Conservation (phyloP, 2,797 vertebrate species). For the Rhinatrema bivittatum region DNA sequence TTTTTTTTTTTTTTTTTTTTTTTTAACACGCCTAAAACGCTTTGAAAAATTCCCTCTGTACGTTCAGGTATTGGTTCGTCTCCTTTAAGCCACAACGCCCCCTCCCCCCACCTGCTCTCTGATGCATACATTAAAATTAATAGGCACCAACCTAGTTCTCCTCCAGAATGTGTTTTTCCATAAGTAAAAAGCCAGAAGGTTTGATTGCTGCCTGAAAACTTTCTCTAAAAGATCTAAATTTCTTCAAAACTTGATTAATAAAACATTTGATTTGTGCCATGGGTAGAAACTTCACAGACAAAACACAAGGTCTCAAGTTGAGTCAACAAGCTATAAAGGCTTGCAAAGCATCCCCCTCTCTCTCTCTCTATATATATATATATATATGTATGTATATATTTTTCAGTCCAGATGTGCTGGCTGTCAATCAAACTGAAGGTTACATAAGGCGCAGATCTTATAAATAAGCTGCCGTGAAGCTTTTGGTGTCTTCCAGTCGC, state of each 20-base stretch:
- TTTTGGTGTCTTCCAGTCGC: slow-evolving; percentile 16
- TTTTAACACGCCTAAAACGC: too few relatives aligned
- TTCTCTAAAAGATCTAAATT: background rate
- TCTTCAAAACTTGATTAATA: background rate
- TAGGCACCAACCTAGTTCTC: background rate
- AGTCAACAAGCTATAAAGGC: background rate
- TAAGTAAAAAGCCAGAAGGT: background rate
- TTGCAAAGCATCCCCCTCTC: background rate
- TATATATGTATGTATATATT: background rate
- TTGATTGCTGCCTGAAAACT: background rate
- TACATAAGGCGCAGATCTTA: slow-evolving; percentile 7
- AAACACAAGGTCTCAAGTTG: background rate
- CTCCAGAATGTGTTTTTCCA: background rate
- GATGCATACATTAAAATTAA: background rate
- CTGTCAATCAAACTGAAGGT: slow-evolving; percentile 8
- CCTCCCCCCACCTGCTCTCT: too few relatives aligned
- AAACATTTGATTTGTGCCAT: background rate
- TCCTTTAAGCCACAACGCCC: too few relatives aligned
- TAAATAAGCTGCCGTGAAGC: slow-evolving; percentile 8
- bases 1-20: too few relatives aligned
- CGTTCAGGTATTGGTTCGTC: too few relatives aligned
- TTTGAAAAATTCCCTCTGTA: too few relatives aligned
- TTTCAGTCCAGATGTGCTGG: background rate
- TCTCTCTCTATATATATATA: too few relatives aligned
- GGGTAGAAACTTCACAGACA: background rate